Percentiles rank a stretch among this genome's conserved stretches.
These are phyloP conservation scores for Stenurella melanura DNA, from an alignment of 2,888 invertebrate species.

Conservation along the genomic window DNA sequence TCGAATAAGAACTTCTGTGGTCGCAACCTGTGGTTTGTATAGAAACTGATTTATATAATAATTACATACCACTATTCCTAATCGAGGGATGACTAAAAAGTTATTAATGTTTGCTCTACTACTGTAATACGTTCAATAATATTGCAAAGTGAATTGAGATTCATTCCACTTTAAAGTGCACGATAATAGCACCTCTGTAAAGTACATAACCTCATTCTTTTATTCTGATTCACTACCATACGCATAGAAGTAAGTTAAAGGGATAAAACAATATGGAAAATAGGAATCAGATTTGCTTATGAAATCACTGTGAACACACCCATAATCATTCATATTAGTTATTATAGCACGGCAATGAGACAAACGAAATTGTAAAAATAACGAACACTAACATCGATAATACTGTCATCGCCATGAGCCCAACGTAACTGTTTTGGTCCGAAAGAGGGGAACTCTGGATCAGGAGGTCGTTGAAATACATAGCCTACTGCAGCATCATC, in stretches of 20 bases:
- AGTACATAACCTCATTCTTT: conserved; percentile 3
- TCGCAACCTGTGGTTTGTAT: no score
- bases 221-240: neutral
- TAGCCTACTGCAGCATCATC: conserved; percentile 96
- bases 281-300: neutral
- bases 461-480: conserved; percentile 90
- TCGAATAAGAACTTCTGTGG: neutral
- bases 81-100: no score
- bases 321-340: neutral
- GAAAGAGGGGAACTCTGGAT: conserved; percentile 84
- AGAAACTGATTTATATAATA: no score
- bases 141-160: no score
- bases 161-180: no score
- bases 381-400: conserved; percentile 84
- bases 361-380: neutral
- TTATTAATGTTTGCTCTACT: no score
- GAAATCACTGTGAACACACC: neutral
- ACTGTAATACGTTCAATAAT: no score
- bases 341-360: neutral
- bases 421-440: conserved; percentile 87
- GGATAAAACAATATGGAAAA: neutral
- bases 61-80: no score
- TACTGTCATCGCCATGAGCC: conserved; percentile 90
- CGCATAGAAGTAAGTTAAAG: neutral
- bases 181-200: neutral